A percentile compares a stretch with the other conserved stretches of the same genome.
Evolutionary conservation across 2,797 vertebrate species (phyloP).

Genomic region (Chaunax sp.): DNA sequence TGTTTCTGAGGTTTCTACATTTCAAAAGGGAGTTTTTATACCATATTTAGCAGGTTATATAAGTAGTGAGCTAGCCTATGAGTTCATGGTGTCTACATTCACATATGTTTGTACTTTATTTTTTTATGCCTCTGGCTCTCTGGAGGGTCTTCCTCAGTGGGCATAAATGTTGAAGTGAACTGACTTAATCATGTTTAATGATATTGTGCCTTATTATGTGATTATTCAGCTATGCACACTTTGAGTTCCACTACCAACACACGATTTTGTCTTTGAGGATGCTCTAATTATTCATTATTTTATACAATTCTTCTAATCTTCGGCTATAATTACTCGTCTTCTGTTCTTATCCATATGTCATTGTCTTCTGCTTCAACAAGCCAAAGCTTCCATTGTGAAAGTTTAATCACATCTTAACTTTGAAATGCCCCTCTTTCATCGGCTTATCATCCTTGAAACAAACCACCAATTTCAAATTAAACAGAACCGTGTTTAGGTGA

Average conservation of each 20-base stretch:
- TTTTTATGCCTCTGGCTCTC: neutral
- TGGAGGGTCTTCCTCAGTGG: neutral
- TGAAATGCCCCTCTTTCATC: neutral
- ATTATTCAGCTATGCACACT: neutral
- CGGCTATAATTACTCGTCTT: constrained; percentile 12
- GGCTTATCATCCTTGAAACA: constrained; percentile 6
- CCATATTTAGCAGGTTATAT: too few species aligned
- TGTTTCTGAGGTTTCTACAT: constrained; percentile 15
- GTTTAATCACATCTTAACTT: constrained; percentile 11
- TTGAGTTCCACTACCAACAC: constrained; percentile 8
- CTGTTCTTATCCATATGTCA: constrained; percentile 7
- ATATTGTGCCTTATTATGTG: neutral
- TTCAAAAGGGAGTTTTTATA: neutral
- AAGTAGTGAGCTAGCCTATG: neutral
- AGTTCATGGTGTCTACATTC: neutral
- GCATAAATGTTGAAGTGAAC: neutral
- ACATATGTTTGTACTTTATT: neutral
- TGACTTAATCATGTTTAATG: neutral
- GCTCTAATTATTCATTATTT: constrained; percentile 9
- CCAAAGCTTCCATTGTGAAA: constrained; percentile 5
- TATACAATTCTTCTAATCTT: constrained; percentile 6
- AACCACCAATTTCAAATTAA: constrained; percentile 23
- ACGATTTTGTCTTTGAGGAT: constrained; percentile 17
- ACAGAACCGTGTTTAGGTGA: constrained; percentile 8
- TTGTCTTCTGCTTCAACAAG: constrained; percentile 13